Evolutionary conservation across 2,797 vertebrate species (phyloP).

Genomic region (Okamejei kenojei): DNA sequence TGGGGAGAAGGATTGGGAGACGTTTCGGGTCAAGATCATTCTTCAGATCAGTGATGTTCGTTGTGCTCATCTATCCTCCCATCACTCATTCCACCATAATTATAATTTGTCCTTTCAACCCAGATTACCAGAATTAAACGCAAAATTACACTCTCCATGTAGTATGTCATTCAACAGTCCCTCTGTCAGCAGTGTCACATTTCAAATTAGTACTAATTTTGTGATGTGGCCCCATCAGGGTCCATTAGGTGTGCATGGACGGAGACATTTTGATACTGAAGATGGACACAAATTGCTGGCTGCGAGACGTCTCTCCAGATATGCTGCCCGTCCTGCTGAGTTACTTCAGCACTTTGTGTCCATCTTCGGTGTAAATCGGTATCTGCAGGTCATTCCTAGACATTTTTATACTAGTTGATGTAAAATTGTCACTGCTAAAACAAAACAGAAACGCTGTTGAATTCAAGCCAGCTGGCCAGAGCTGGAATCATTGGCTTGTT

Average conservation of each 20-base stretch:
- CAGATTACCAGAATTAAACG: neutral
- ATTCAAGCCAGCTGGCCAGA: neutral
- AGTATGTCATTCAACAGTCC: neutral
- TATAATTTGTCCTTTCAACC: neutral
- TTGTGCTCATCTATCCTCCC: too few relatives aligned
- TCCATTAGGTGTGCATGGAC: neutral
- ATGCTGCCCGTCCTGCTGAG: too few relatives aligned
- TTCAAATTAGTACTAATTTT: neutral
- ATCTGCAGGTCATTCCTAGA: too few relatives aligned
- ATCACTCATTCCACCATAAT: too few relatives aligned
- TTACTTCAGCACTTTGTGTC: too few relatives aligned
- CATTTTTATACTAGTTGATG: neutral
- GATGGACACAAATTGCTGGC: too few relatives aligned
- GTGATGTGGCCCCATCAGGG: neutral
- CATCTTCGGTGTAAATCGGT: too few relatives aligned
- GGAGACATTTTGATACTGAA: neutral
- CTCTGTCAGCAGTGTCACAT: neutral
- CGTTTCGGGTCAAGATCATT: too few relatives aligned
- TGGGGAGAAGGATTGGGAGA: too few relatives aligned
- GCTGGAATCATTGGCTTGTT: neutral
- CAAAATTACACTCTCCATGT: neutral
- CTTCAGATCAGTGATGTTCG: too few relatives aligned
- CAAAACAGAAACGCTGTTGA: neutral
- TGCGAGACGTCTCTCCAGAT: too few relatives aligned
- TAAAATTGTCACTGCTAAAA: neutral